Evolutionary conservation across 2,797 vertebrate genomes (phyloP).

Genomic region (Alcedo quadribrachys): DNA sequence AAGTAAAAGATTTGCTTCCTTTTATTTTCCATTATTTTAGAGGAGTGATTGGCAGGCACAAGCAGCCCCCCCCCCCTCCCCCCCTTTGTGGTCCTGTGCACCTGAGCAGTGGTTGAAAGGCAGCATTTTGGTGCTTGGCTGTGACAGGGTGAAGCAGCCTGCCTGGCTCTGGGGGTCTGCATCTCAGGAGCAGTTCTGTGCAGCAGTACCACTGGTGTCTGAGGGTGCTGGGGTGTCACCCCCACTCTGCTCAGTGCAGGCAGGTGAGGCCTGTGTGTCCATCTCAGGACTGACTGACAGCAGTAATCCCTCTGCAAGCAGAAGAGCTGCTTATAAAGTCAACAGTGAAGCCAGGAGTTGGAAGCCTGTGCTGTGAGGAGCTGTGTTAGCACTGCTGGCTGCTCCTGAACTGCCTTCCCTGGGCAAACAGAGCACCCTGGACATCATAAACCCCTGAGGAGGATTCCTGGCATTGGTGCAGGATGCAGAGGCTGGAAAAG

Average conservation of each 20-base stretch:
- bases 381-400: background rate
- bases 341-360: background rate
- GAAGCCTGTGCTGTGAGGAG: background rate
- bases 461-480: background rate
- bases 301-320: background rate
- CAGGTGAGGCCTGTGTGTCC: background rate
- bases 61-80: background rate
- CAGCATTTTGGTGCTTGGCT: background rate
- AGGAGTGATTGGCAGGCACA: background rate
- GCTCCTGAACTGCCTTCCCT: background rate
- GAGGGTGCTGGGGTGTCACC: background rate
- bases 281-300: background rate
- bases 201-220: background rate
- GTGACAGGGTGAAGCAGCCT: background rate
- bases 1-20: background rate
- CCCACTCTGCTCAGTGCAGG: background rate
- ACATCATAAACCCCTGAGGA: background rate
- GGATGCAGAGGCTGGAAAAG: background rate
- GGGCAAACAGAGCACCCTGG: background rate
- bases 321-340: background rate
- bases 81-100: background rate
- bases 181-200: background rate
- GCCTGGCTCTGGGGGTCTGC: background rate
- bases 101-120: background rate
- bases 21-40: background rate